Evolutionary conservation across 2,888 invertebrate genomes (phyloP), one percentile per base, ranked within the genome.

Genomic region (Dryococelus australis): DNA sequence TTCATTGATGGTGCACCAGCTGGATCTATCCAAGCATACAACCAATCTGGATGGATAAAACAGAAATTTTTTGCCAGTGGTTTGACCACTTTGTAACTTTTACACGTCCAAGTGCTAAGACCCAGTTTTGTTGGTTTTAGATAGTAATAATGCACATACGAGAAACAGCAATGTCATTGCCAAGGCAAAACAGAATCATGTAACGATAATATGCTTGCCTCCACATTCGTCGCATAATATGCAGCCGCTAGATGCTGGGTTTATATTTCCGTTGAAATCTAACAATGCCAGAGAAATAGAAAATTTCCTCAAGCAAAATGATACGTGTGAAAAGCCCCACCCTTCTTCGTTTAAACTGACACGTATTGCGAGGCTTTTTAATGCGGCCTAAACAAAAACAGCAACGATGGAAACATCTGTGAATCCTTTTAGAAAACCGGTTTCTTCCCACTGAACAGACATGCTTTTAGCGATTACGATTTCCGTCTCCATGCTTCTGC

Each of bases 41-140:
- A n/a, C n/a, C n/a, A n/a, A n/a, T n/a, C n/a, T n/a, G n/a, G n/a
- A n/a, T n/a, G n/a, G n/a, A n/a, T n/a, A n/a, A n/a, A n/a, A n/a
- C n/a, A n/a, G n/a, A n/a, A n/a, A n/a, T n/a, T n/a, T n/a, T n/a
- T n/a, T n/a, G n/a, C n/a, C n/a, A n/a, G n/a, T n/a, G n/a, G n/a
- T n/a, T n/a, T n/a, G n/a, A n/a, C n/a, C n/a, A n/a, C n/a, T n/a
- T n/a, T n/a, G n/a, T n/a, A n/a, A n/a, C n/a, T n/a, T n/a, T n/a
- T n/a, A 35, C 85, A 10, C 85, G 88, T 3, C 89, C 90, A 43
- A 88, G 87, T 24, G 85, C 86, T 85, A 89, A 24, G 85, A 88
- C 51, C 89, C 89, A 43, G 89, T 90, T 6, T 87, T 91, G 0
- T 84, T 90, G 0, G 88, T 91, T 43, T 80, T 90, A 20, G 90